phyloP scores from a whole-genome alignment of 2,113 vertebrate species.

The Carassius carassius region DNA sequence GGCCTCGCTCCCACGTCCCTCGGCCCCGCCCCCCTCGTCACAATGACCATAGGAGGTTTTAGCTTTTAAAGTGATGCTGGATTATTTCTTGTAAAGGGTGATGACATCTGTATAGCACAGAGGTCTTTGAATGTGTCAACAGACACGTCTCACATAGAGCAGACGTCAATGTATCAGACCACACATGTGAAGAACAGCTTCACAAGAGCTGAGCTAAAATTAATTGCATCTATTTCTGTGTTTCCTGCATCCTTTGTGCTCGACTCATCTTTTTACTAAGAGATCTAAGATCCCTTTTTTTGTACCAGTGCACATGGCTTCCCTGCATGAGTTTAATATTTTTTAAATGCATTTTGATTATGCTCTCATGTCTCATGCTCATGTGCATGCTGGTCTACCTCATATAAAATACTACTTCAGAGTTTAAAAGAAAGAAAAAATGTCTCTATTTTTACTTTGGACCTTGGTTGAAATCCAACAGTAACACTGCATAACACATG shows the following conservation, averaged over 20 bases:
- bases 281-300: neutral
- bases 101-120: neutral
- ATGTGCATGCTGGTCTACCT: neutral
- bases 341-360: slow-evolving; percentile 11
- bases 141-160: neutral
- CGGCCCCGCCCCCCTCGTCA: too few relatives aligned
- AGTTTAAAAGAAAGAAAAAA: neutral
- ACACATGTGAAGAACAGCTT: neutral
- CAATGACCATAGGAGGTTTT: neutral
- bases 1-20: too few relatives aligned
- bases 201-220: neutral
- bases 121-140: neutral
- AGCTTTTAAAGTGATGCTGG: neutral
- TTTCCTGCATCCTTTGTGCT: neutral
- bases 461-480: slow-evolving; percentile 4
- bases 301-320: neutral
- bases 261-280: neutral
- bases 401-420: neutral
- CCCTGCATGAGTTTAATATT: neutral
- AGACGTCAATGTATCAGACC: neutral
- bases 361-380: neutral
- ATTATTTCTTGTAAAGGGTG: neutral
- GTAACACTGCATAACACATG: slow-evolving; percentile 1
- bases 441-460: neutral
- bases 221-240: neutral